A percentile compares a stretch with the other conserved stretches of the same genome.
phyloP scores from a whole-genome alignment of 2,797 vertebrate species.

The Enteromius anoplus region DNA sequence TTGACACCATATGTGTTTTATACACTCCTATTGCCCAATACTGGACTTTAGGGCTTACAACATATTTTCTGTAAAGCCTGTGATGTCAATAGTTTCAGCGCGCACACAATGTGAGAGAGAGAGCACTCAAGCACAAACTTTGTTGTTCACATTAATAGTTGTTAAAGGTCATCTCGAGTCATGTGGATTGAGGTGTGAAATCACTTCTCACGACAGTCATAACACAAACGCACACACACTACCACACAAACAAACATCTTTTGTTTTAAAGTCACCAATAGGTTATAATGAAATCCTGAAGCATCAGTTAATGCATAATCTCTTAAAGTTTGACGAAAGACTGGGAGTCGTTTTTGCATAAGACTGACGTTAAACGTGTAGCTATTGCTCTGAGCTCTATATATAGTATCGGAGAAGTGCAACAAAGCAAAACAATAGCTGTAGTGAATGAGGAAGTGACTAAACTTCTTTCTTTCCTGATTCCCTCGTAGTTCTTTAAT shows the following conservation, averaged over 20 bases:
- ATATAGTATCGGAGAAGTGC: slow-evolving; percentile 1
- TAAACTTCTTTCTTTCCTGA: not conserved
- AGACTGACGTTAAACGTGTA: not conserved
- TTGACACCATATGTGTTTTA: not conserved
- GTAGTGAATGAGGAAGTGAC: slow-evolving; percentile 38
- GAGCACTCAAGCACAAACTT: not conserved
- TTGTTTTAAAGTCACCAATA: not conserved
- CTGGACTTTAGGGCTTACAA: not conserved
- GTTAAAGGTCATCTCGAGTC: slow-evolving; percentile 10
- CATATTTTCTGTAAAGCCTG: not conserved
- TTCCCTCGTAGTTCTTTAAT: not conserved
- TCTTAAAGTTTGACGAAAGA: not conserved
- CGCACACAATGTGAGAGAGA: not conserved
- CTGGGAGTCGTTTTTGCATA: not conserved
- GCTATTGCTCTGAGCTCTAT: not conserved
- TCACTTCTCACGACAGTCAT: not conserved
- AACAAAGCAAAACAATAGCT: not conserved
- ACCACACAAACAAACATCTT: too few species aligned
- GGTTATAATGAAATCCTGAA: not conserved
- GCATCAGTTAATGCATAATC: not conserved
- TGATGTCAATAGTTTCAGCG: not conserved
- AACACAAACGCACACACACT: not conserved
- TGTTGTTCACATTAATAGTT: not conserved
- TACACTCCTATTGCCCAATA: not conserved
- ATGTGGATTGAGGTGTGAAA: not conserved